These are phyloP conservation scores for Chamaetylas fuelleborni DNA, from an alignment of 2,113 vertebrate species.

Conservation along the genomic window DNA sequence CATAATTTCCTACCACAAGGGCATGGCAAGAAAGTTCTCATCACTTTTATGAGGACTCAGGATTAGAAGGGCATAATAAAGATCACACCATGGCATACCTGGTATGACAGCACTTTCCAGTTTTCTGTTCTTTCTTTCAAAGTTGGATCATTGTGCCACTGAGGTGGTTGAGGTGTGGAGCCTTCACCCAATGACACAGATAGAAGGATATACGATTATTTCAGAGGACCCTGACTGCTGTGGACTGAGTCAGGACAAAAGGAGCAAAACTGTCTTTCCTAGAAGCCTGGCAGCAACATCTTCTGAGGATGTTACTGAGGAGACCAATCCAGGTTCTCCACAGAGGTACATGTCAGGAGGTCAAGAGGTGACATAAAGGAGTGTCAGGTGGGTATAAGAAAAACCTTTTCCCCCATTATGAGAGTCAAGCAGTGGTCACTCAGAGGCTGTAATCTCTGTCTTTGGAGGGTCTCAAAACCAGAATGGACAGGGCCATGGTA, in stretches of 20 bases:
- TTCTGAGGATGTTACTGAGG: neutral
- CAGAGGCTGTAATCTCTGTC: neutral
- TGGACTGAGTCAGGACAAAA: neutral
- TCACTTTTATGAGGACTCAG: neutral
- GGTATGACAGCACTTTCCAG: neutral
- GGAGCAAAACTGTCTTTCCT: neutral
- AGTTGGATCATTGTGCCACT: neutral
- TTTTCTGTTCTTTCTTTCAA: neutral
- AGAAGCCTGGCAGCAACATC: neutral
- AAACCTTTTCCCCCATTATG: neutral
- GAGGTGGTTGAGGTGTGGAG: neutral
- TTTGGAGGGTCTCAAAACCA: neutral
- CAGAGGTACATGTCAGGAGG: neutral
- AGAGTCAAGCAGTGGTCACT: neutral
- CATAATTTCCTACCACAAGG: neutral
- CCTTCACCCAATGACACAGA: neutral
- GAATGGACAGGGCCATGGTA: neutral
- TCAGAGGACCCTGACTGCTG: neutral
- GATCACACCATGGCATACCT: neutral
- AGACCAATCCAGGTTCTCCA: neutral
- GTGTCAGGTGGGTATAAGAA: neutral
- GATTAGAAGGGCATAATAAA: neutral
- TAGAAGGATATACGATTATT: neutral
- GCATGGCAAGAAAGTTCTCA: neutral
- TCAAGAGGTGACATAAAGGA: neutral